Percentiles rank a stretch among this genome's conserved stretches.
phyloP scores from a whole-genome alignment of 2,888 invertebrate species.

The Macrosoma leucophasiata region DNA sequence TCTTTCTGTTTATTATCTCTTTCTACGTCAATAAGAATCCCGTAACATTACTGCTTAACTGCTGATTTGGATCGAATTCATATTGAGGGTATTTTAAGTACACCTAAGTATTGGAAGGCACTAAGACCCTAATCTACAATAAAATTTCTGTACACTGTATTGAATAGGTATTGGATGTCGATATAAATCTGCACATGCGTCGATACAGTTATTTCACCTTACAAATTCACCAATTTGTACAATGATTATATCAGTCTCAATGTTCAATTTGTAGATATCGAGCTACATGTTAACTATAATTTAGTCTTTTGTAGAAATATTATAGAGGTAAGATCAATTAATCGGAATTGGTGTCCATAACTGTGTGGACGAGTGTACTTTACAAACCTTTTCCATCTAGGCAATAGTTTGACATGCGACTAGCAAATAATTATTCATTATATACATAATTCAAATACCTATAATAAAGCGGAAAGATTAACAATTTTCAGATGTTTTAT shows the following conservation, averaged over 20 bases:
- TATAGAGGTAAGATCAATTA: background rate
- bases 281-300: too few relatives aligned
- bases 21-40: too few relatives aligned
- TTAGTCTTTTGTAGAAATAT: too few relatives aligned
- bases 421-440: constrained; percentile 47
- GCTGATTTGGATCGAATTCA: too few relatives aligned
- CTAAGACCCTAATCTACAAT: constrained; percentile 68
- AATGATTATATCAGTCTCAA: too few relatives aligned
- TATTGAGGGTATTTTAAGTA: constrained; percentile 41
- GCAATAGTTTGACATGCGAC: constrained; percentile 51
- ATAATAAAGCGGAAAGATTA: constrained; percentile 37
- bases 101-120: constrained; percentile 64
- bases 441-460: constrained; percentile 34
- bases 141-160: constrained; percentile 58
- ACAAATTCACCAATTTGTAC: too few relatives aligned
- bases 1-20: too few relatives aligned
- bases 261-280: too few relatives aligned
- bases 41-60: too few relatives aligned
- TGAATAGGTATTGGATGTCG: constrained; percentile 28
- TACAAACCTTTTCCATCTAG: constrained; percentile 21
- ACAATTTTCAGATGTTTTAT: constrained; percentile 22
- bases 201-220: constrained; percentile 5
- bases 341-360: background rate
- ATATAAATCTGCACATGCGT: constrained; percentile 3
- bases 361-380: constrained; percentile 20